A percentile compares a stretch with the other conserved stretches of the same genome.
Evolutionary conservation across 1,140 invertebrate genomes (phyloP).

Genomic region (Tribolium castaneum): DNA sequence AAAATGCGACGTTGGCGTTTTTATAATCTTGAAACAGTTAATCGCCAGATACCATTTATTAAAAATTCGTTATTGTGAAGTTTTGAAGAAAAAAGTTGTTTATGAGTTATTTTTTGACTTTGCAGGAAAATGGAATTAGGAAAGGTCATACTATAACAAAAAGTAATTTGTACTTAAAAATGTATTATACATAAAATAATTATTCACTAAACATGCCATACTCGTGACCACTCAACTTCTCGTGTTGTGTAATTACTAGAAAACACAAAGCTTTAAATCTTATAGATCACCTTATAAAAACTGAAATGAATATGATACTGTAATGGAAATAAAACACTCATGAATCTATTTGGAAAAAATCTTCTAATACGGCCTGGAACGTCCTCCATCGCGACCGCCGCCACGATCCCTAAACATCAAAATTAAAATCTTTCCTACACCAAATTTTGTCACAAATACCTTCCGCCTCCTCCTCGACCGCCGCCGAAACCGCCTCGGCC

Average conservation of each 20-base stretch:
- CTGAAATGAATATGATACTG: not conserved
- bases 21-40: no score
- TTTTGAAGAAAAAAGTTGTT: no score
- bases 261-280: not conserved
- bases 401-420: constrained; percentile 45
- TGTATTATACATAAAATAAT: not conserved
- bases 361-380: constrained; percentile 52
- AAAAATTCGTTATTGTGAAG: no score
- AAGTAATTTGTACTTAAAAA: not conserved
- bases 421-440: not conserved
- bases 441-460: constrained; percentile 37
- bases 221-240: not conserved
- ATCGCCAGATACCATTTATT: no score
- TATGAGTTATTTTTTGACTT: no score
- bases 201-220: not conserved
- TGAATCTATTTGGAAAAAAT: constrained; percentile 11
- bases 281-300: not conserved
- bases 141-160: not conserved
- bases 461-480: constrained; percentile 59
- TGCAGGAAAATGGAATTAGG: no score
- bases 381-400: constrained; percentile 48
- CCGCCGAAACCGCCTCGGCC: constrained; percentile 61
- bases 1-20: no score
- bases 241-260: not conserved
- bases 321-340: constrained; percentile 11